Base-by-base conservation (phyloP, 2,888 invertebrate species). In the Tenthredo mesomela region DNA sequence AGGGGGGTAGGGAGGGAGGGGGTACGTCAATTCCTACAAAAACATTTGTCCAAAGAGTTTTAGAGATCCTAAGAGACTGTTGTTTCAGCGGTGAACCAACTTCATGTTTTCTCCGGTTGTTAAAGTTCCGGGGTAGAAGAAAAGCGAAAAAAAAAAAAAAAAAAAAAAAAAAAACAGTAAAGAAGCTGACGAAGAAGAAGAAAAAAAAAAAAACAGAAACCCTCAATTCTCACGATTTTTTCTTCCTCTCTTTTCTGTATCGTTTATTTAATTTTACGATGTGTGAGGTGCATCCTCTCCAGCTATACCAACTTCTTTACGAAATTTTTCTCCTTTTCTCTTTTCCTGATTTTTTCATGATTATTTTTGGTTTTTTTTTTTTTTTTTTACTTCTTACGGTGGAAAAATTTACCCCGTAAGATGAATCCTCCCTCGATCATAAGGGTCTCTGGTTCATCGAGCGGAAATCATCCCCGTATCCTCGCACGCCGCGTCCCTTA, bases 81-180 rank as follows among this genome's bases (percentile, higher is more conserved):
- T 77, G 77, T 50, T 77, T 54, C 54, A 77, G 77, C 29, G 18
- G 77, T n/a, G 47, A 47, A 73, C 50, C 73, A 43, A 54, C 54
- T 29, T 9, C 1, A 12, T 77, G 18, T 75, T 75, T 75, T 75
- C 77, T 54, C 25, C 15, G 29, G 2, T 40, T 15, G 37, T 40
- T 25, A 61, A 29, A 67, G 33, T 67, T 67, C 33, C 33, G 2
- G 21, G 67, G 33, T n/a, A 9, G 10, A 70, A 82, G 89, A 89
- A 88, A 88, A 89, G 86, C 85, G 86, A 87, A 54, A n/a, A 84
- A 84, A 40, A 12, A 12, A n/a, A 43, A 9, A 25, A 18, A 15
- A n/a, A 65, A 10, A 29, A 73, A 77, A 43, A 78, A n/a, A 65
- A 10, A 29, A 73, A 77, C 33, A 78, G 58, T 54, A 33, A 84